phyloP scores from a whole-genome alignment of 2,888 invertebrate species.

The Diarsia dahlii region DNA sequence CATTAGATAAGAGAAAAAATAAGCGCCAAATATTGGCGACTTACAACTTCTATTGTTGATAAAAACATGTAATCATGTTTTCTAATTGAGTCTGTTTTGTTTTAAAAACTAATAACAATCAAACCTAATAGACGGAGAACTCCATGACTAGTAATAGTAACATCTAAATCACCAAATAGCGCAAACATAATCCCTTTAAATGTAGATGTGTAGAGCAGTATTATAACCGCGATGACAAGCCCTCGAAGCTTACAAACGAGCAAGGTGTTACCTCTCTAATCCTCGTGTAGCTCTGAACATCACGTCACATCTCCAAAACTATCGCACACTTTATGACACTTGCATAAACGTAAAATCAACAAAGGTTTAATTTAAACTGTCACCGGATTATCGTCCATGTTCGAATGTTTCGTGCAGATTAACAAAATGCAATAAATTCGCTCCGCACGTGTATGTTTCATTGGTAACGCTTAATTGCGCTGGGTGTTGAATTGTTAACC shows the following conservation, averaged over 20 bases:
- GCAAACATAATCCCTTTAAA: conserved; percentile 82
- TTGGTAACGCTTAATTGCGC: conserved; percentile 26
- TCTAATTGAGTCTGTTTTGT: not conserved
- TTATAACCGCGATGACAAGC: conserved; percentile 86
- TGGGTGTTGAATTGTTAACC: conserved; percentile 4
- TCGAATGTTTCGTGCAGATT: conserved; percentile 67
- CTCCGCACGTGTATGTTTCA: conserved; percentile 54
- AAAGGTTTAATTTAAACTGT: conserved; percentile 85
- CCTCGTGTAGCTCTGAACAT: conserved; percentile 75
- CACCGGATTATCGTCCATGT: conserved; percentile 80
- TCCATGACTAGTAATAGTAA: conserved; percentile 36
- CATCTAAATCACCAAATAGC: conserved; percentile 63
- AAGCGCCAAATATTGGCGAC: not conserved
- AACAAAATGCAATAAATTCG: conserved; percentile 64
- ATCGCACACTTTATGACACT: conserved; percentile 74
- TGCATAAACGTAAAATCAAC: conserved; percentile 80
- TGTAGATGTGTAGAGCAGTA: conserved; percentile 78
- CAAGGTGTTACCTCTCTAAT: conserved; percentile 85
- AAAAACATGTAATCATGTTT: not conserved
- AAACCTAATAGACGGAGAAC: not conserved
- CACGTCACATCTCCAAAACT: conserved; percentile 81
- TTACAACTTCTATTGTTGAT: not conserved
- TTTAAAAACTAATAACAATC: conserved; percentile 1
- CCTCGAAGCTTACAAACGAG: conserved; percentile 79
- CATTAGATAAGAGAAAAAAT: not conserved